These are phyloP conservation scores for Ruditapes philippinarum DNA, from an alignment of 1,140 invertebrate species.

Conservation along the genomic window DNA sequence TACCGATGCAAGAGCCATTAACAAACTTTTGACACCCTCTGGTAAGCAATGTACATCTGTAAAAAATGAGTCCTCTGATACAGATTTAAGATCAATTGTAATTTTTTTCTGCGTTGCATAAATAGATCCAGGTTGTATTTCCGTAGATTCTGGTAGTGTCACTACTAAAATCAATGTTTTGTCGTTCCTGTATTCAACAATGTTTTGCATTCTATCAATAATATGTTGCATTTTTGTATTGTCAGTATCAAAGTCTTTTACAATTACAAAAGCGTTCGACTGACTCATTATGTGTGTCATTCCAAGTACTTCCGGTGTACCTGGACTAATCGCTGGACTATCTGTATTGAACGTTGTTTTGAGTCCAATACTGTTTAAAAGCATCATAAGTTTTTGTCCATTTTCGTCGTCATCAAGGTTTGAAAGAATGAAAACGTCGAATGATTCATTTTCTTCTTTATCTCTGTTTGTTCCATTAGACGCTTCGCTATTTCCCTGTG, in stretches of 20 bases:
- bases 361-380: background rate
- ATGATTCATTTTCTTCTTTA: background rate
- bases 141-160: background rate
- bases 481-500: background rate
- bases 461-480: background rate
- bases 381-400: background rate
- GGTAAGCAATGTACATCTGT: background rate
- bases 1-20: background rate
- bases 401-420: background rate
- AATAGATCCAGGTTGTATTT: background rate
- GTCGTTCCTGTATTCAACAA: background rate
- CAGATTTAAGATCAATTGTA: background rate
- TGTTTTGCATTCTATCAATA: background rate
- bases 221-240: background rate
- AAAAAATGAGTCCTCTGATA: background rate
- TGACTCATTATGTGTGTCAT: background rate
- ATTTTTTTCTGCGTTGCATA: background rate
- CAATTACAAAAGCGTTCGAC: background rate
- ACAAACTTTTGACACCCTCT: background rate
- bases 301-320: background rate
- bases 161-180: background rate
- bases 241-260: background rate
- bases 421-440: constrained; percentile 12
- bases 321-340: background rate
- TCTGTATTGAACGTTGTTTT: background rate